Base-by-base conservation (phyloP, 2,113 vertebrate genomes). In the Lagenorhynchus albirostris region DNA sequence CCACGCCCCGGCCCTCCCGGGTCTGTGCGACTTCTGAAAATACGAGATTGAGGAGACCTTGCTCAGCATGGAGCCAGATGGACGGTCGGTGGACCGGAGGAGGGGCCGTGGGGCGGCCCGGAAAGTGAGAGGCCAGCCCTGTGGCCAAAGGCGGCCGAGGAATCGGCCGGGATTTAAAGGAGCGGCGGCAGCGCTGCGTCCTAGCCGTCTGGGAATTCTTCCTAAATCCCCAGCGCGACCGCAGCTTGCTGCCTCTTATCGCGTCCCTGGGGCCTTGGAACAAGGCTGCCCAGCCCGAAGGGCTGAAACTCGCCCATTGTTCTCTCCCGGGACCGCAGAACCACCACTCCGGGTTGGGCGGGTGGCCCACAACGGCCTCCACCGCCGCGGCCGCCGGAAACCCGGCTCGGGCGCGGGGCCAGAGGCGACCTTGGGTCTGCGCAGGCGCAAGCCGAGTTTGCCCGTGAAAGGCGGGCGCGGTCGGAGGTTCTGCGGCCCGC, bases 261-360 rank as follows among this genome's bases (percentile, higher is more conserved):
- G 23, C 36, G 12, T 17, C 38, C 44, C 33, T 14, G 76, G 41
- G 65, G 33, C 25, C 70, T 25, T 50, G 11, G 44, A 81, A 18
- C 15, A 47, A 50, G n/a, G 67, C 82, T 18, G 65, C 21, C 9
- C 1, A 15, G 44, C 38, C 29, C 3, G 20, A 58, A 67, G 7
- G 15, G 70, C 25, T 12, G 36, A 55, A 76, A 77, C 14, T 70
- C 31, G 31, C 50, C 68, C 53, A 53, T 25, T 53, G 90, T 63
- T 60, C 47, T 74, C 63, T 79, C 63, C n/a, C 0, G 58, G 67
- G 93, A 21, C 67, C 3, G 4, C 13, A 36, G 15, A 1, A 25
- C 21, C 31, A 0, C 6, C 18, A 13, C 41, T 79, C 38, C 1
- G 0, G 4, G 9, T 8, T 0, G 3, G 15, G 41, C 23, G 0